Evolutionary conservation across 2,888 invertebrate genomes (phyloP), one percentile per base, ranked within the genome.

Genomic region (Agriotes lineatus): DNA sequence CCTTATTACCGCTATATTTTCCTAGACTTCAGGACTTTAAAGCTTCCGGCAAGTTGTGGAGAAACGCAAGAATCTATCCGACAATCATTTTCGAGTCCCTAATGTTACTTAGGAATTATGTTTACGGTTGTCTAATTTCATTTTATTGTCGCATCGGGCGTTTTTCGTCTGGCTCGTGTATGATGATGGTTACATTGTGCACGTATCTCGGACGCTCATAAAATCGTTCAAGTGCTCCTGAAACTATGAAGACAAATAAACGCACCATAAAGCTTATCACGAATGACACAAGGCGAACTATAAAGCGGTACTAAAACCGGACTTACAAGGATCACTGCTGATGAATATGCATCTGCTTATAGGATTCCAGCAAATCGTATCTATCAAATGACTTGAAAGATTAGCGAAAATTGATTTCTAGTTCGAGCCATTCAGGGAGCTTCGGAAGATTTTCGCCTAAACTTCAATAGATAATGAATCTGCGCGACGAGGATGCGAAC

Each of bases 301-400:
- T 62, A 62, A 62, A 62, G 50, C 19, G 35, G 37, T 52, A 42
- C 35, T 54, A 62, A 60, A 62, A 22, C 25, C 52, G 33, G 52
- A 30, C 16, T 30, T 33, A 18, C 18, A 52, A 37, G 22, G 37
- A 52, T 50, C 48, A 42, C 25, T n/a, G 19, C 20, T 48, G 39
- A 62, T 62, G 61, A 52, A 52, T 62, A 62, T 50, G 50, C 61
- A 62, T 30, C 37, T 42, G 52, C 39, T 19, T 59, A 50, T 37
- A 18, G n/a, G 35, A 14, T 19, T 16, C 25, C 16, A 19, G n/a
- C 4, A 52, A 52, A 30, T 52, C 33, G 33, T 33, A 30, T 52
- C 52, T 19, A 52, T 18, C 52, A 52, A 52, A 52, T 52, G 52
- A 52, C 52, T 52, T 33, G 52, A 52, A 33, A 52, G 52, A 52